Conservation (phyloP, 2,113 vertebrate genomes). For the Nycticebus coucang region DNA sequence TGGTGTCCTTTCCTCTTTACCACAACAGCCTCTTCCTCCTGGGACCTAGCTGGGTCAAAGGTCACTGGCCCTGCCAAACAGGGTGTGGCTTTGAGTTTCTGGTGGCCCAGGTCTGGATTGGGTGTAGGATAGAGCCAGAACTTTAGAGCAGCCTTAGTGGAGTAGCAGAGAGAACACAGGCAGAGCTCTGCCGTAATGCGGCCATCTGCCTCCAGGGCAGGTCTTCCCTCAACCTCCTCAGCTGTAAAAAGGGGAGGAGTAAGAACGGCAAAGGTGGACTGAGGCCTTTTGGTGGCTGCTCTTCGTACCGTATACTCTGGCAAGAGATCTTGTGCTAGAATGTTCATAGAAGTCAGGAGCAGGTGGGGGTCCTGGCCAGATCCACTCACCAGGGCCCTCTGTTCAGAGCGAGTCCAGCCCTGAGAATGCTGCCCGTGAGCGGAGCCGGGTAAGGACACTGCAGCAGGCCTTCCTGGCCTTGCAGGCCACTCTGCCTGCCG, state of each 20-base stretch:
- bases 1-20: neutral
- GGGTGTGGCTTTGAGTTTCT: neutral
- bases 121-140: neutral
- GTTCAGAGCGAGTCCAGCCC: slow-evolving; percentile 83
- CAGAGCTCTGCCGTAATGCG: neutral
- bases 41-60: neutral
- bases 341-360: neutral
- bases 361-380: rapidly evolving
- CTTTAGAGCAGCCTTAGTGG: neutral
- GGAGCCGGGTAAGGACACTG: slow-evolving; percentile 88
- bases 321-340: neutral
- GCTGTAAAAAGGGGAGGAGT: neutral
- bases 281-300: neutral
- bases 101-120: no score
- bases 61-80: neutral
- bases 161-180: neutral
- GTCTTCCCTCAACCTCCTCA: neutral
- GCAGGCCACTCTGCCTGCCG: slow-evolving; percentile 89
- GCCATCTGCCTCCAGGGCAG: neutral
- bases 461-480: slow-evolving; percentile 90
- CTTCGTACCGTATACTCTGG: neutral
- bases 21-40: neutral
- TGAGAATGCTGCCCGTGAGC: slow-evolving; percentile 87
- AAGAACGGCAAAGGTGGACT: neutral
- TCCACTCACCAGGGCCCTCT: neutral